Evolutionary conservation across 1,140 invertebrate genomes (phyloP).

Genomic region (Leptoteleia sp.): DNA sequence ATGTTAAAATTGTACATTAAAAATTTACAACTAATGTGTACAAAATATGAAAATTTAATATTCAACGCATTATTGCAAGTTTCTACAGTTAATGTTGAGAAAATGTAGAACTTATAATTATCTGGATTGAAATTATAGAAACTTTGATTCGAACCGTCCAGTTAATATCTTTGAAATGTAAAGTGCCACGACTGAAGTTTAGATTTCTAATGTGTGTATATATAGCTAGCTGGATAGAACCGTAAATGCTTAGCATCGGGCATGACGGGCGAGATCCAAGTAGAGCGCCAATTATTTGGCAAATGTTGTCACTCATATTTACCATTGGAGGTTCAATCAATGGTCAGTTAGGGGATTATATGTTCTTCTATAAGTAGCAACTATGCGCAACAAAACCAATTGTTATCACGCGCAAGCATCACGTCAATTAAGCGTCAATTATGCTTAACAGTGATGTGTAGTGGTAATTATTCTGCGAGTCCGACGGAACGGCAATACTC

Average conservation of each 20-base stretch:
- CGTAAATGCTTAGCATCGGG: constrained; percentile 7
- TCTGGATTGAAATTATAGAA: no score
- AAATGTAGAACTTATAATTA: no score
- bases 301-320: constrained; percentile 22
- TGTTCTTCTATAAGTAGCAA: constrained; percentile 25
- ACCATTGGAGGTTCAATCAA: constrained; percentile 18
- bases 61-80: no score
- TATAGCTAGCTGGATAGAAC: neutral
- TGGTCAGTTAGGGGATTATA: constrained; percentile 40
- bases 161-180: no score
- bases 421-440: constrained; percentile 18
- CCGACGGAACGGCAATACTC: neutral
- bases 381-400: constrained; percentile 9
- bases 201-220: constrained; percentile 10
- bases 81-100: no score
- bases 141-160: no score
- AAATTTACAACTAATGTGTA: no score
- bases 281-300: constrained; percentile 3
- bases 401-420: constrained; percentile 10
- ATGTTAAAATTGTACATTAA: no score
- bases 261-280: neutral
- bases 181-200: no score
- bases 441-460: neutral
- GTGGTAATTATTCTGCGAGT: neutral
- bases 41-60: no score